Evolutionary conservation across 92 coral and sea anemone genomes (phyloP).

Genomic region (Phenganax stokvisi): DNA sequence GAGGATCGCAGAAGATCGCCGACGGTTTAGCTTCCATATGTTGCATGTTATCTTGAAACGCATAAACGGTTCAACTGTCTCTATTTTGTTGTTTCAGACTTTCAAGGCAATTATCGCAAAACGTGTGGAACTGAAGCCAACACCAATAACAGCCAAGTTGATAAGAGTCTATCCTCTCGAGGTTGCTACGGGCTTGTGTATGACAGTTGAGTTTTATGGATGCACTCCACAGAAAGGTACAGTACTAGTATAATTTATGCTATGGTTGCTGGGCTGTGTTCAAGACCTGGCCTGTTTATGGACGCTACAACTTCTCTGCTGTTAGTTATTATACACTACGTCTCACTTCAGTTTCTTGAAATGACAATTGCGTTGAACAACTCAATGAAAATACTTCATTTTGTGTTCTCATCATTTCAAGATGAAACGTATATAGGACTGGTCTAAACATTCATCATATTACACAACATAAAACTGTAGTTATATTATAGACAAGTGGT

Average conservation of each 20-base stretch:
- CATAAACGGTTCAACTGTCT: neutral
- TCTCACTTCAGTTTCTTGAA: too few relatives aligned
- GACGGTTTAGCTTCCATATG: neutral
- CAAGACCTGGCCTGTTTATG: neutral
- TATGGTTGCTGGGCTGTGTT: neutral
- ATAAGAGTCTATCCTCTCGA: slow-evolving; percentile 58
- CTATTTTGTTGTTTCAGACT: slow-evolving; percentile 31
- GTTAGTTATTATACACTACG: neutral
- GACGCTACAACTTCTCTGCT: neutral
- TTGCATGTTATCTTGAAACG: neutral
- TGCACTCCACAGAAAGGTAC: slow-evolving; percentile 85
- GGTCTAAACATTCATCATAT: too few relatives aligned
- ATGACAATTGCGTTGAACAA: too few relatives aligned
- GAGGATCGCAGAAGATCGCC: neutral
- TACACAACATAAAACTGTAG: too few relatives aligned
- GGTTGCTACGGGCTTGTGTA: slow-evolving; percentile 22
- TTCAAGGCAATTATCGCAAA: slow-evolving; percentile 45
- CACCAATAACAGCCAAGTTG: slow-evolving; percentile 69
- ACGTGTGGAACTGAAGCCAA: neutral
- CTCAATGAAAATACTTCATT: too few relatives aligned
- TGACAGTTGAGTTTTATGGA: slow-evolving; percentile 78
- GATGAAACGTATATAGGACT: too few relatives aligned
- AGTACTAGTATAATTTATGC: neutral
- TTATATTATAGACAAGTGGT: neutral
- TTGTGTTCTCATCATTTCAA: too few relatives aligned